A percentile compares a stretch with the other conserved stretches of the same genome.
Conservation (phyloP, 1,140 invertebrate genomes). For the Brachionus sp. region DNA sequence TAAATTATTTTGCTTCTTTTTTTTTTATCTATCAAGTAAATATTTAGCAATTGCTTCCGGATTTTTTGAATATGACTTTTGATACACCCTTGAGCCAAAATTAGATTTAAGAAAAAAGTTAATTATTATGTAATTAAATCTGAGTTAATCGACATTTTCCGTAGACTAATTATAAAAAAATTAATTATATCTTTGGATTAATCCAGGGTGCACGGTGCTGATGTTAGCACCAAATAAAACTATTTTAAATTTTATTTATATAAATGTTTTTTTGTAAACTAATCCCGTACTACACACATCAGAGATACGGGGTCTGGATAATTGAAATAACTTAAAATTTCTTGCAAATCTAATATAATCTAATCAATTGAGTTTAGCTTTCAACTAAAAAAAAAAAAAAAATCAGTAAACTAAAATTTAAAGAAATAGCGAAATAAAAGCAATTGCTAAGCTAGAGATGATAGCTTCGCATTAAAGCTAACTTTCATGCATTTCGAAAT, state of each 20-base stretch:
- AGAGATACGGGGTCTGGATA: constrained; percentile 18
- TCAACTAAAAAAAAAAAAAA: not conserved
- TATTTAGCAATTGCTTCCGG: too few species aligned
- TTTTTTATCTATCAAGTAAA: too few species aligned
- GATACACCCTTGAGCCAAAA: too few species aligned
- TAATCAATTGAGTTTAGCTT: constrained; percentile 23
- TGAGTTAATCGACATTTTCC: not conserved
- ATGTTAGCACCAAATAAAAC: not conserved
- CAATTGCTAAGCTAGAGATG: not conserved
- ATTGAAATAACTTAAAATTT: constrained; percentile 36
- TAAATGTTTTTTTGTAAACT: constrained; percentile 10
- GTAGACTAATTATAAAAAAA: not conserved
- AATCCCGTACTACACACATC: not conserved
- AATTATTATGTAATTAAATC: not conserved
- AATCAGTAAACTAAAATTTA: constrained; percentile 17
- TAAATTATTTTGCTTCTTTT: too few species aligned
- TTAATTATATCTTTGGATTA: not conserved
- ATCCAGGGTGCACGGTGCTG: not conserved
- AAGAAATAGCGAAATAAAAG: not conserved
- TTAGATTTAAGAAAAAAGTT: too few species aligned
- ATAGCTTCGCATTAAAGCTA: not conserved
- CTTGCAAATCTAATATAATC: constrained; percentile 24
- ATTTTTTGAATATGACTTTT: too few species aligned
- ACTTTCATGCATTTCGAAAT: constrained; percentile 36
- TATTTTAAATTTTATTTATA: not conserved